Evolutionary conservation across 2,797 vertebrate species (phyloP), one percentile per base, ranked within the genome.

Genomic region (Acanthurus lineatus): DNA sequence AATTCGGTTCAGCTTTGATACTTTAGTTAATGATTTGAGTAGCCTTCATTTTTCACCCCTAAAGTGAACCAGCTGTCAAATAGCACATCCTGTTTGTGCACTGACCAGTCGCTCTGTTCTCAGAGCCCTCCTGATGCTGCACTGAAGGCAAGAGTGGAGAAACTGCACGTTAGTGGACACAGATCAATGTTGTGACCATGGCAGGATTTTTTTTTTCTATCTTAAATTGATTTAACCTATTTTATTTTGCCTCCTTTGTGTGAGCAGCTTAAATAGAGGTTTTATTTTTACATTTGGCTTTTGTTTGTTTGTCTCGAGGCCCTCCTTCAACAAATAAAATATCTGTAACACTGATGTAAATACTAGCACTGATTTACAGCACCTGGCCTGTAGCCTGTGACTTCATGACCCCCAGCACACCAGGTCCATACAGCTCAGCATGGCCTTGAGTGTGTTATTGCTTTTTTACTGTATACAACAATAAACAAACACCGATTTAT

Each of bases 361-460:
- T 44, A 20, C 1, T 8, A 12, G 40, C n/a, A 54, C 8, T 63
- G 59, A 57, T 69, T 1, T 56, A 61, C 38, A 58, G 25, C 19
- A 47, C 19, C 62, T 63, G 59, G 14, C 42, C 61, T 65, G 64
- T 22, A 61, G 35, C 54, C n/a, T 20, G 38, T 42, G 58, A 51
- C 45, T 56, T 2, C 10, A n/a, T 52, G 42, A 52, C 35, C 67
- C 42, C n/a, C 10, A 19, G 38, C 59, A 56, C 17, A 35, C 49
- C 35, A 16, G 6, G 14, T 45, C n/a, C 51, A 60, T 49, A 65
- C 49, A n/a, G 38, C 40, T 20, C 15, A 49, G 7, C 20, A 44
- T 10, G 48, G 45, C 79, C 76, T 59, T 57, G 69, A 63, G 9
- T 28, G 22, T 47, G 52, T 72, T 57, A 35, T 28, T 20, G 35